Conservation (phyloP, 64 coral and sea anemone genomes). For the Porites australiensis region DNA sequence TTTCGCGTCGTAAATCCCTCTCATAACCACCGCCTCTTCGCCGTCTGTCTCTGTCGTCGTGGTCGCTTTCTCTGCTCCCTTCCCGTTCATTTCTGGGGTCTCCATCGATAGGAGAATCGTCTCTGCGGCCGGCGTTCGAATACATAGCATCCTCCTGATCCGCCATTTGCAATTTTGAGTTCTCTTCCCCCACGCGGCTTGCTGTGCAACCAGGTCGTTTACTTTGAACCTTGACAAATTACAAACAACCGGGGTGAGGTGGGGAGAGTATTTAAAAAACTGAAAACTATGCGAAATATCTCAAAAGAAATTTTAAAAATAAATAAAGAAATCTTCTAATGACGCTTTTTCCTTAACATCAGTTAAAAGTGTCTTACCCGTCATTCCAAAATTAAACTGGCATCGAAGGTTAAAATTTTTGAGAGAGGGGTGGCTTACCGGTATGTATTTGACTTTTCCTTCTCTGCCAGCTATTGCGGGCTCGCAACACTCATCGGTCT, state of each 20-base stretch:
- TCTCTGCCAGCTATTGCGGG: background rate
- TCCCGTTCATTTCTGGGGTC: constrained; percentile 77
- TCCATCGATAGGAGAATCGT: constrained; percentile 53
- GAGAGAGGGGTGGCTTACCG: background rate
- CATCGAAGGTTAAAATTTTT: background rate
- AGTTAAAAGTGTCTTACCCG: too few relatives aligned
- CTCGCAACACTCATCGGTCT: constrained; percentile 2
- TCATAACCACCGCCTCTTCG: constrained; percentile 85
- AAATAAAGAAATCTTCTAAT: too few relatives aligned
- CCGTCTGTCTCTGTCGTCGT: constrained; percentile 87
- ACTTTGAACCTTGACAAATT: background rate
- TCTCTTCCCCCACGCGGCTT: background rate
- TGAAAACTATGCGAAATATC: too few relatives aligned
- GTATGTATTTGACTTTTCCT: background rate
- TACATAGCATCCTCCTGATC: constrained; percentile 36
- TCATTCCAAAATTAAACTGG: background rate
- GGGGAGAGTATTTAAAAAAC: background rate
- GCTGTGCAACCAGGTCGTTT: background rate
- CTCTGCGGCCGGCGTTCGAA: background rate
- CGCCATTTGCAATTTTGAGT: constrained; percentile 84
- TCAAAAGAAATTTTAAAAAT: too few relatives aligned
- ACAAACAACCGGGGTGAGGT: background rate
- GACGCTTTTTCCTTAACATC: too few relatives aligned
- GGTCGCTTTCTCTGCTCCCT: constrained; percentile 94
- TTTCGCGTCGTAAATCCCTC: constrained; percentile 76